phyloP scores from a whole-genome alignment of 2,888 invertebrate species.

The Parelbella ahira region DNA sequence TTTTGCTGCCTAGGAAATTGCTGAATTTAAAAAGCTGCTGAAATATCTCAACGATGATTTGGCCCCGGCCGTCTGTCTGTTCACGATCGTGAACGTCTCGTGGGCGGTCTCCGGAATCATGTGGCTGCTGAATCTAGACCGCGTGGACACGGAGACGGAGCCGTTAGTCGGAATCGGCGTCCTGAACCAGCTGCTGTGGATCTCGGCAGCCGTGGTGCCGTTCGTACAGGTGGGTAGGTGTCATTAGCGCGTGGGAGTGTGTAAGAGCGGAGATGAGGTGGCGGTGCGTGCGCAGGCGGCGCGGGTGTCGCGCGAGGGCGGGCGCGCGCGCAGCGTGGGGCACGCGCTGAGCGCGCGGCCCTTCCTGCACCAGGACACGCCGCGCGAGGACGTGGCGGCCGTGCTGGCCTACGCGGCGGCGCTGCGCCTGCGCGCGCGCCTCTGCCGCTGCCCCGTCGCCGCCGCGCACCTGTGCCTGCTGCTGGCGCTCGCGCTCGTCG shows the following conservation, averaged over 20 bases:
- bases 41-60: constrained; percentile 88
- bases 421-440: constrained; percentile 85
- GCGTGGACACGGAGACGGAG: constrained; percentile 79
- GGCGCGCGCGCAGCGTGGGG: constrained; percentile 85
- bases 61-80: constrained; percentile 87
- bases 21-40: constrained; percentile 88
- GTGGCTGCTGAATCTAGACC: constrained; percentile 83
- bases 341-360: constrained; percentile 89
- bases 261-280: too few species aligned
- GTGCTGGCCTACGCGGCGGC: constrained; percentile 88
- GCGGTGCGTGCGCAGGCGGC: too few species aligned
- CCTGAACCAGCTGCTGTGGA: constrained; percentile 83
- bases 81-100: constrained; percentile 86
- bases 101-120: constrained; percentile 86
- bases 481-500: constrained; percentile 80
- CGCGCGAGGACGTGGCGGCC: constrained; percentile 87
- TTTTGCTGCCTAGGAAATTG: too few species aligned
- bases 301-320: constrained; percentile 86
- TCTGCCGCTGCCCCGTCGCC: constrained; percentile 87
- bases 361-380: constrained; percentile 89
- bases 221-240: constrained; percentile 86
- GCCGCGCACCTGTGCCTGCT: constrained; percentile 84
- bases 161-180: constrained; percentile 81
- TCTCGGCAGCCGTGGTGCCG: constrained; percentile 83
- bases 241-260: too few species aligned